Evolutionary conservation across 37 sponge, comb jelly and placozoan species (phyloP), one percentile per base, ranked within the genome.

Genomic region (Geodia barretti): DNA sequence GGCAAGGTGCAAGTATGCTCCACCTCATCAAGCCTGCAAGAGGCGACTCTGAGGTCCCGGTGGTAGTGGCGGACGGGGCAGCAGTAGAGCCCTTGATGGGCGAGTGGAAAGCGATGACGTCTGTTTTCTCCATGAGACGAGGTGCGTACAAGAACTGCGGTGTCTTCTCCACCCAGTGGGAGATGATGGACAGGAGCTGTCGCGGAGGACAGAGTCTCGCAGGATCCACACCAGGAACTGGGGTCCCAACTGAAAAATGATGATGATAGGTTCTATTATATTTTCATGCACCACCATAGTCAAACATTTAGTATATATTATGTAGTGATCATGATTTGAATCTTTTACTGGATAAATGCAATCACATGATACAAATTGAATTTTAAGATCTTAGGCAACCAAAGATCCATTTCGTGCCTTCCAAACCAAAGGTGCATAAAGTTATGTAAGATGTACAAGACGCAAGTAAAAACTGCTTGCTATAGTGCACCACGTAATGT

Each of bases 11-110:
- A 17, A 92, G 39, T 0, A 88, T 61, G 66, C 81, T 72, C 93
- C 93, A 92, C 36, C 70, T 73, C 9, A 81, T 76, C 42, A 92
- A 43, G 25, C 93, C 93, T 2, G 76, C 43, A 7, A 89, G 60
- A 62, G 89, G 84, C 25, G 70, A 58, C 30, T 19, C 28, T 9
- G 54, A 67, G 2, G 14, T 20, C 35, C 33, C 74, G 42, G 42
- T 40, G 19, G 68, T 68, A n/a, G n/a, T n/a, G n/a, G 41, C 39
- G 77, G 30, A 66, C 32, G 67, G 67, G 67, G 67, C 30, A 32
- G 67, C 2, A 11, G 67, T 30, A 66, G 67, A 66, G 67, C 30
- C 67, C 71, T 36, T 47, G 54, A 7, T 47, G 14, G 54, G 11
- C 7, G 54, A 17, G 54, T 47, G 54, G 54, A 47, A 47, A 7